Conservation (phyloP, 1,140 invertebrate species). For the Trialeurodes vaporariorum region DNA sequence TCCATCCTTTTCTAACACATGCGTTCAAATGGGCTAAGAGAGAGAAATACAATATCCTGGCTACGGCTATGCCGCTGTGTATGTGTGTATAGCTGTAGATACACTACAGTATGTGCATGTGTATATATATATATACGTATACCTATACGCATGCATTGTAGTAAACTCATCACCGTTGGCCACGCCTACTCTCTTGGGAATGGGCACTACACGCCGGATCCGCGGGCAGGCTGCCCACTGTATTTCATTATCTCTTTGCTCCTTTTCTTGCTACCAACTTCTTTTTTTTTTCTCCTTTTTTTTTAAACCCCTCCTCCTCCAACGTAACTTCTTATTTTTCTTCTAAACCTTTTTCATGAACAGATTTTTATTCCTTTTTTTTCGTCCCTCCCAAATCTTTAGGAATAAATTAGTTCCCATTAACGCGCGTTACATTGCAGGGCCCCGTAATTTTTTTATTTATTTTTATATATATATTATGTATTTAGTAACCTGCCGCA, state of each 20-base stretch:
- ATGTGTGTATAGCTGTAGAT: too few species aligned
- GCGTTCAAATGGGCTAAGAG: too few species aligned
- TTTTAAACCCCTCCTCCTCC: background rate
- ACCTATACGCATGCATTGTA: background rate
- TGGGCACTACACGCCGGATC: background rate
- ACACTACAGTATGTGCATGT: too few species aligned
- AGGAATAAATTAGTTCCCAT: background rate
- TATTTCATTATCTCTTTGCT: constrained; percentile 1
- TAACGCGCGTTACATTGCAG: background rate
- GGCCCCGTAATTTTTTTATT: background rate
- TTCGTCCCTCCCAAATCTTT: background rate
- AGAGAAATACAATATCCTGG: too few species aligned
- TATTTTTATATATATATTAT: background rate
- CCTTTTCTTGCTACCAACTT: background rate
- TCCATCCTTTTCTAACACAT: too few species aligned
- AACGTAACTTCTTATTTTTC: background rate
- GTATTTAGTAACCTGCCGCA: background rate
- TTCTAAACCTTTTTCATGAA: background rate
- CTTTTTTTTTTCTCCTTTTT: background rate
- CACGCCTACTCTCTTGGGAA: background rate
- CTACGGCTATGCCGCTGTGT: too few species aligned
- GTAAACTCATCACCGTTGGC: background rate
- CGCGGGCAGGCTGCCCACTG: background rate
- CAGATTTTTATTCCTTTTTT: too few species aligned
- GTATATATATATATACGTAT: too few species aligned